Base-by-base conservation (phyloP, 2,888 invertebrate genomes). In the Thelaira solivaga region DNA sequence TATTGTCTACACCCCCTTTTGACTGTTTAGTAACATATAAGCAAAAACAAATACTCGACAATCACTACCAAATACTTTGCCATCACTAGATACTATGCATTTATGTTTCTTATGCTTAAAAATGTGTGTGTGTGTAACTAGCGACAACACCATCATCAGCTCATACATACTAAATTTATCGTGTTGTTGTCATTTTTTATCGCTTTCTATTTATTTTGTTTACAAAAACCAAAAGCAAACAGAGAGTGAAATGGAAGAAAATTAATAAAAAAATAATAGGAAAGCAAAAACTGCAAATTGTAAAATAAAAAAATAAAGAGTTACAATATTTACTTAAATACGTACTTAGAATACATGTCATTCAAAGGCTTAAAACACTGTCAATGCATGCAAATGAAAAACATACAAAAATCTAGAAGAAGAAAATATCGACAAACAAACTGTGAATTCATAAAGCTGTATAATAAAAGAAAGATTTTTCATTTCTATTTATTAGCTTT, bases 321-420 rank as follows among this genome's bases (percentile, higher is more conserved):
- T 74, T 78, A 71, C 78, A 78, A 78, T 78, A 78, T 78, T 74
- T 78, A 71, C 71, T 78, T 65, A 61, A 71, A 69, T 65, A 74
- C 69, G 69, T 71, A n/a, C n/a, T n/a, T n/a, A 67, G 51, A 51
- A 69, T 64, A 59, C 59, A 77, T 68, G 74, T 71, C 72, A 74
- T 71, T 78, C 69, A 78, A 78, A 65, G 71, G 57, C 69, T 71
- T 39, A 39, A 62, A 65, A 71, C 36, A 59, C 43, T 61, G 74
- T 74, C 61, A 75, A 75, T 75, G n/a, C n/a, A n/a, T n/a, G n/a
- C n/a, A 75, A 47, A 67, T 75, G 61, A 26, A 62, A 74, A 53
- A 73, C 43, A 31, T 43, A 51, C 65, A 36, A 47, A 62, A 55
- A 39, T 16, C 45, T 55, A 53, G n/a, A 16, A 51, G 39, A 64